Conservation (phyloP, 2,797 vertebrate genomes). For the Typhlichthys eigenmanni region DNA sequence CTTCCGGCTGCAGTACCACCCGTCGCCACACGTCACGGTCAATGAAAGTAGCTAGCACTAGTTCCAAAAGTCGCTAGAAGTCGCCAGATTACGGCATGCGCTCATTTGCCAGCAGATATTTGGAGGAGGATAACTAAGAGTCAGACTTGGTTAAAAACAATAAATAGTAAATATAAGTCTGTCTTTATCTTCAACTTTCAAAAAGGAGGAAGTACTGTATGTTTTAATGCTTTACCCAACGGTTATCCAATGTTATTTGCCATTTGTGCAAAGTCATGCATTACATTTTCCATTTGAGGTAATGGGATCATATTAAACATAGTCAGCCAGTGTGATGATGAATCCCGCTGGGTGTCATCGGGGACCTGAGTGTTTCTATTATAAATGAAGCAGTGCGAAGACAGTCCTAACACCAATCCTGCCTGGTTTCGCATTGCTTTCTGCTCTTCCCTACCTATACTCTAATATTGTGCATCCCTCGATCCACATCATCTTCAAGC, state of each 20-base stretch:
- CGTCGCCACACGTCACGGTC: too few species aligned
- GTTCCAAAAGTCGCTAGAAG: too few species aligned
- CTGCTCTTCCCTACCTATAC: background rate
- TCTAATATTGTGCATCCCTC: background rate
- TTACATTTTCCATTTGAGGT: slow-evolving; percentile 25
- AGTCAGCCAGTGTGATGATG: slow-evolving; percentile 15
- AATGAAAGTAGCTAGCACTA: too few species aligned
- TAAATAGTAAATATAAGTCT: too few species aligned
- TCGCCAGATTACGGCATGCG: too few species aligned
- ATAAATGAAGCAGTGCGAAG: slow-evolving; percentile 13
- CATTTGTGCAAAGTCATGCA: slow-evolving; percentile 16
- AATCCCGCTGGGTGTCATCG: slow-evolving; percentile 19
- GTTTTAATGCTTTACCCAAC: background rate
- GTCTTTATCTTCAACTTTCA: background rate
- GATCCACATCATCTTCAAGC: slow-evolving; percentile 5
- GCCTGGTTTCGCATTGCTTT: slow-evolving; percentile 3
- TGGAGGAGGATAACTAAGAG: background rate
- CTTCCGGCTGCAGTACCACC: too few species aligned
- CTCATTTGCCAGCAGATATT: too few species aligned
- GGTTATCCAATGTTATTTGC: slow-evolving; percentile 8
- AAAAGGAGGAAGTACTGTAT: background rate
- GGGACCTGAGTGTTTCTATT: slow-evolving; percentile 15
- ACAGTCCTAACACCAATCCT: slow-evolving; percentile 1
- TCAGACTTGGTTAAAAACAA: background rate
- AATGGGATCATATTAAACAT: slow-evolving; percentile 34